Conservation (phyloP, 2,113 vertebrate species). For the Mobula hypostoma region DNA sequence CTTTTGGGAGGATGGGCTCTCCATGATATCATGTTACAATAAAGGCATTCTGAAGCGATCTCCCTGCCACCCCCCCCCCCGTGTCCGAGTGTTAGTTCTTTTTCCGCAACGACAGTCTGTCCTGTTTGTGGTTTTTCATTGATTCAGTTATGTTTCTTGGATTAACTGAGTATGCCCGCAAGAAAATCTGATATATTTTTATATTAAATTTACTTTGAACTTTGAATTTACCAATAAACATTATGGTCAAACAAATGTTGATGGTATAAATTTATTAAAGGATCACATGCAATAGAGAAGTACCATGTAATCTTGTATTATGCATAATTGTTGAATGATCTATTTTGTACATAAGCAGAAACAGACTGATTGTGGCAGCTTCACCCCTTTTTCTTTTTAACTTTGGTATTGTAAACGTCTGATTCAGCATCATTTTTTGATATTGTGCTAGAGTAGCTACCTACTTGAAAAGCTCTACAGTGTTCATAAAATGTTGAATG, state of each 20-base stretch:
- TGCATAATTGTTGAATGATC: background rate
- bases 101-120: no score
- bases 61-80: no score
- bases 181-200: no score
- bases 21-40: no score
- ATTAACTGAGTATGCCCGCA: no score
- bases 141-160: no score
- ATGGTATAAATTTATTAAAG: background rate
- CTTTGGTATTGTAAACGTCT: background rate
- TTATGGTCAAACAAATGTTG: background rate
- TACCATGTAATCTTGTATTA: background rate
- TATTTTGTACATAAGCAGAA: background rate
- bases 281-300: background rate
- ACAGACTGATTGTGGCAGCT: background rate
- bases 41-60: no score
- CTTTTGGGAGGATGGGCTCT: no score
- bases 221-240: no score
- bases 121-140: no score
- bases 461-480: background rate
- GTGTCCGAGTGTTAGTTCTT: no score
- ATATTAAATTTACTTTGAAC: no score
- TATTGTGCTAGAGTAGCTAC: background rate
- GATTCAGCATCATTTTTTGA: background rate
- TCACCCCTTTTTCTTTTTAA: background rate
- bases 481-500: background rate